Conservation (phyloP, 2,113 vertebrate genomes). For the Ondatra zibethicus region DNA sequence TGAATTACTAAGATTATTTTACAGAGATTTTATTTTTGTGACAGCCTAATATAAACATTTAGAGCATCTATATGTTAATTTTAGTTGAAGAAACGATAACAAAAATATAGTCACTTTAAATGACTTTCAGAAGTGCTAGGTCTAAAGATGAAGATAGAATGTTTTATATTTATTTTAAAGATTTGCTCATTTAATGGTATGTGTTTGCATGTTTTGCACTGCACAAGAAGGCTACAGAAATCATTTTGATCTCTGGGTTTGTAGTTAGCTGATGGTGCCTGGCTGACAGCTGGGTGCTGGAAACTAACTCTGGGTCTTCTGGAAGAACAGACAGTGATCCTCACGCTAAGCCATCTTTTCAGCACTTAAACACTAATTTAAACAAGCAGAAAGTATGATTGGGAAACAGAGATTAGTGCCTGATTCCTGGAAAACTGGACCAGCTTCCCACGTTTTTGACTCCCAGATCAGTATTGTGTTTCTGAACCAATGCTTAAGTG, state of each 20-base stretch:
- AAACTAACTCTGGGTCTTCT: neutral
- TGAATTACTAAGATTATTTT: slow-evolving; percentile 28
- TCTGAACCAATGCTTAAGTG: neutral
- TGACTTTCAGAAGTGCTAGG: neutral
- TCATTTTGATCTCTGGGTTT: neutral
- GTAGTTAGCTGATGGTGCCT: neutral
- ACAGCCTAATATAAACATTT: slow-evolving; percentile 14
- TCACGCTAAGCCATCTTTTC: neutral
- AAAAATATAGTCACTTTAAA: neutral
- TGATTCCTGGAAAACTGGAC: neutral
- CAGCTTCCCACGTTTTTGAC: neutral
- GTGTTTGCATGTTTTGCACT: neutral
- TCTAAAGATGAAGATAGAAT: neutral
- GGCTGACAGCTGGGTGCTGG: too few species aligned
- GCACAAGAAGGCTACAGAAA: neutral
- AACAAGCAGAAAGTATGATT: neutral
- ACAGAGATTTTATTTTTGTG: neutral
- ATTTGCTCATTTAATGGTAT: neutral
- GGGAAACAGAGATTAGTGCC: neutral
- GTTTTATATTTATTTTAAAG: neutral
- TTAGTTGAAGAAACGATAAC: slow-evolving; percentile 18
- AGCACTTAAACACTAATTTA: neutral
- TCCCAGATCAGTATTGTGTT: neutral
- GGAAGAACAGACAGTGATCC: neutral
- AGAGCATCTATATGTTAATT: neutral